A percentile compares a stretch with the other conserved stretches of the same genome.
Evolutionary conservation across 2,113 vertebrate species (phyloP).

Genomic region (Trematocara variabile): DNA sequence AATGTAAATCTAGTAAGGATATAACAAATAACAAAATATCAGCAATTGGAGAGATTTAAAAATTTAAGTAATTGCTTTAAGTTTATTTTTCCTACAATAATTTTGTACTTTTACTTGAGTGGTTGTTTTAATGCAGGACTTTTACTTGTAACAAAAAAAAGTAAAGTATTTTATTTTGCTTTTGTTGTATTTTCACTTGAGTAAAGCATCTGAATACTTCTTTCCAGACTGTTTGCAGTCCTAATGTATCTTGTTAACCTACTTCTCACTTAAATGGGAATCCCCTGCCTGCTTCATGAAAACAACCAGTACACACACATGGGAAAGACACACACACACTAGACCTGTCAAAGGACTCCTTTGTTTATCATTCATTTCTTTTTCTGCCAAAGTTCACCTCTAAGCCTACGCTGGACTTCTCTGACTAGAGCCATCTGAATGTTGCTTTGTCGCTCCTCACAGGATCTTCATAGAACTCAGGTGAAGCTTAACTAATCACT

Average conservation of each 20-base stretch:
- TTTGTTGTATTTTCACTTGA: neutral
- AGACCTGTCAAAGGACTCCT: slow-evolving; percentile 52
- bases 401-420: slow-evolving; percentile 53
- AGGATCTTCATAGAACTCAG: slow-evolving; percentile 64
- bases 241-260: slow-evolving; percentile 37
- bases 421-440: slow-evolving; percentile 52
- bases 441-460: slow-evolving; percentile 61
- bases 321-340: neutral
- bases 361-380: slow-evolving; percentile 61
- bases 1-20: neutral
- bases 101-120: neutral
- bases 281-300: slow-evolving; percentile 20
- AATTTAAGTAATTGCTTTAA: neutral
- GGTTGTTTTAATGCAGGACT: neutral
- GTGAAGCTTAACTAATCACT: slow-evolving; percentile 71
- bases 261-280: slow-evolving; percentile 34
- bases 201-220: neutral
- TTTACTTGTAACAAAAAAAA: neutral
- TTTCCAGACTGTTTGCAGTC: neutral
- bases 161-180: neutral
- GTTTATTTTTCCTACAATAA: neutral
- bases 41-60: neutral
- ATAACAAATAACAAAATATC: neutral
- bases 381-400: slow-evolving; percentile 56
- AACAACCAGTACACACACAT: slow-evolving; percentile 14